Percentiles rank a stretch among this genome's conserved stretches.
These are phyloP conservation scores for Xiphophorus hellerii DNA, from an alignment of 2,113 vertebrate species.

Conservation along the genomic window DNA sequence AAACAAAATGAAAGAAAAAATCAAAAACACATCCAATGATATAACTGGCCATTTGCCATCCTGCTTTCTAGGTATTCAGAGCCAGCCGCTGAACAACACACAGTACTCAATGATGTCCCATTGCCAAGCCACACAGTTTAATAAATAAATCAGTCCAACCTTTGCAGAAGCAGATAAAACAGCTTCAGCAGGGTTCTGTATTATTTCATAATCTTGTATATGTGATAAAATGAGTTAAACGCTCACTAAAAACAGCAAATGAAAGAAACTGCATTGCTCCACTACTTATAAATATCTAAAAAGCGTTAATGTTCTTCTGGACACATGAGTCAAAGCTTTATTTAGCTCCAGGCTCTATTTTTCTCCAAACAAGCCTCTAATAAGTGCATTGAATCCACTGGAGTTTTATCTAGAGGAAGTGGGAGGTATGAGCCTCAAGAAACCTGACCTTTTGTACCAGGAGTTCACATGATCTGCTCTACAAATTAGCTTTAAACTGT, in stretches of 20 bases:
- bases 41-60: background rate
- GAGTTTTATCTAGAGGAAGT: background rate
- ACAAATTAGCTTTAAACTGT: background rate
- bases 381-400: background rate
- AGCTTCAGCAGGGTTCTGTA: too few relatives aligned
- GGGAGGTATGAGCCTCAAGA: background rate
- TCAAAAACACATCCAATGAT: background rate
- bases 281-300: background rate
- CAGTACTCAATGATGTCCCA: background rate
- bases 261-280: background rate
- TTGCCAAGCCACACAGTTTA: too few relatives aligned
- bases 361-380: background rate
- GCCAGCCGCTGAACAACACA: background rate
- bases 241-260: background rate
- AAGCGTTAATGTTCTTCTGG: background rate
- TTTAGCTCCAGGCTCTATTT: background rate
- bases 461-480: background rate
- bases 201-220: background rate
- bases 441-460: background rate
- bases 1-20: background rate
- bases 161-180: too few relatives aligned
- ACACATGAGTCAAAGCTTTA: constrained; percentile 9
- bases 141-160: too few relatives aligned
- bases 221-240: background rate
- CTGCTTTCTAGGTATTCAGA: background rate